Conservation (phyloP, 1,140 invertebrate genomes). For the Cydia pomonella region DNA sequence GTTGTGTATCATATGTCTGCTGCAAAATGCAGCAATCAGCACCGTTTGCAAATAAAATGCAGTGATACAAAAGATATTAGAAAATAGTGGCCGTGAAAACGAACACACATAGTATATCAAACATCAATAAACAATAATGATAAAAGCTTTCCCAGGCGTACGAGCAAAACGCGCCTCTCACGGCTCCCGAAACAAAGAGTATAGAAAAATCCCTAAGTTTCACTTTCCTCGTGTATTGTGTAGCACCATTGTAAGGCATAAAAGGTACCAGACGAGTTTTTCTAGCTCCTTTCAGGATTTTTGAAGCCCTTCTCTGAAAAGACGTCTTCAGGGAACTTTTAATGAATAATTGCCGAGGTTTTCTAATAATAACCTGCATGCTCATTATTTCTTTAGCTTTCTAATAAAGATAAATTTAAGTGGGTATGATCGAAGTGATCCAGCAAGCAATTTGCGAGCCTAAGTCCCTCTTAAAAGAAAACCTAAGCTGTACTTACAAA, state of each 20-base stretch:
- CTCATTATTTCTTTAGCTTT: not conserved
- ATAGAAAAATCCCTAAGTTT: slow-evolving; percentile 66
- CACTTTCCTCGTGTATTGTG: slow-evolving; percentile 63
- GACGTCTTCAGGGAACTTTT: slow-evolving; percentile 24
- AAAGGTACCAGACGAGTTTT: slow-evolving; percentile 57
- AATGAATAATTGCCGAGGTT: slow-evolving; percentile 13
- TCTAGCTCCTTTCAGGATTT: slow-evolving; percentile 43
- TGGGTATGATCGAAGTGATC: not conserved
- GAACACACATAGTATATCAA: slow-evolving; percentile 12
- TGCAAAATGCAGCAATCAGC: not conserved
- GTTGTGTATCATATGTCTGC: not conserved
- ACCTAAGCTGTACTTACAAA: not conserved
- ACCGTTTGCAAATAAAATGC: not conserved
- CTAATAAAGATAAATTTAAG: not conserved
- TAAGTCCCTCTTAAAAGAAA: not conserved
- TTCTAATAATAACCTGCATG: not conserved
- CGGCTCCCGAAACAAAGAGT: slow-evolving; percentile 54
- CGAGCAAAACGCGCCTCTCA: slow-evolving; percentile 46
- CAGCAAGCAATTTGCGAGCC: not conserved
- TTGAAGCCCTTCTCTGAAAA: slow-evolving; percentile 15
- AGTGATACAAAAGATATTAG: slow-evolving; percentile 12
- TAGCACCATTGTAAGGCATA: slow-evolving; percentile 59
- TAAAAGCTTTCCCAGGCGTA: slow-evolving; percentile 46
- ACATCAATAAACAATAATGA: slow-evolving; percentile 46
- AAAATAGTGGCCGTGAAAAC: slow-evolving; percentile 17